Evolutionary conservation across 1,140 invertebrate species (phyloP), one percentile per base, ranked within the genome.

Genomic region (Orchesella cincta): DNA sequence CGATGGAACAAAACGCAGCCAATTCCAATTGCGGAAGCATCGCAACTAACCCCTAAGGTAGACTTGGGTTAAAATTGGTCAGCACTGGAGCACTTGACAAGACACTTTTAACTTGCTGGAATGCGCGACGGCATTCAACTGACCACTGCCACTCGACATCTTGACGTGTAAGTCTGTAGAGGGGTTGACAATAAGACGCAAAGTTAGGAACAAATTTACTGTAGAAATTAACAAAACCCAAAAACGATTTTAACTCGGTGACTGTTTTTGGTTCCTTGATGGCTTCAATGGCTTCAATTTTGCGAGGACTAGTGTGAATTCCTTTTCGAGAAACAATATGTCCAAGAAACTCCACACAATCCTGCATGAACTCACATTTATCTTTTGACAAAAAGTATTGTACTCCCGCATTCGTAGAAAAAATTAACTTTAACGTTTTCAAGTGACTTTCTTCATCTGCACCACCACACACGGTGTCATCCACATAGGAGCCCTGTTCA

Each of bases 271-370:
- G 81, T 28, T 29, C 51, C 1, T 77, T 73, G 20, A 84, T 72
- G 28, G 84, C 81, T 57, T 67, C 35, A 0, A 86, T 84, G 29
- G 84, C 85, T 29, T 77, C 75, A n/a, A 85, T 71, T 76, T 86
- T 86, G 8, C 76, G 78, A 2, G 81, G 82, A 78, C 86, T 85
- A 39, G 84, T 78, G 64, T 79, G 78, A 5, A 87, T 76, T 5
- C 86, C 86, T 20, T 85, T 76, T 34, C 62, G 67, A 31, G 81
- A 79, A 2, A 88, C 79, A 23, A 84, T 81, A 70, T 85, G 83
- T 5, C 86, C 86, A 18, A 86, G 74, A 81, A 85, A 86, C 67
- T 81, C 83, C 0, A 86, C 76, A 76, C 80, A 78, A 71, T 70
- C 74, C 36, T 79, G 72, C 54, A 77, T 75, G 79, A 86, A 83